Evolutionary conservation across 2,113 vertebrate genomes (phyloP).

Genomic region (Ursus arctos): DNA sequence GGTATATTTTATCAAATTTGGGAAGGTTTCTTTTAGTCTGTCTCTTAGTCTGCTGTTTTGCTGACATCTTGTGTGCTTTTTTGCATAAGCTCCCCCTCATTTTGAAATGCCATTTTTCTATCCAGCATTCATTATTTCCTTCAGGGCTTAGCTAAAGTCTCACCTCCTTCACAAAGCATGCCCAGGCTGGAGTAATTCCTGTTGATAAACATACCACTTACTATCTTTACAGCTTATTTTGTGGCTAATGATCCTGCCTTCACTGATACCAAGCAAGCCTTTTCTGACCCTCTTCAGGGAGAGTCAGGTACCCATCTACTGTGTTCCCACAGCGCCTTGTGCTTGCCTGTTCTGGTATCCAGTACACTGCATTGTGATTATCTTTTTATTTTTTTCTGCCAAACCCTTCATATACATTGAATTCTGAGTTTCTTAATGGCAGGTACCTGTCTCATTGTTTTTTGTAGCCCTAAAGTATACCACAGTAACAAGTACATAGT

Average conservation of each 20-base stretch:
- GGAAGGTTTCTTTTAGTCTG: not conserved
- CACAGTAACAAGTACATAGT: not conserved
- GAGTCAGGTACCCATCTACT: not conserved
- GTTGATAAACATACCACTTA: not conserved
- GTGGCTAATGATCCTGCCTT: not conserved
- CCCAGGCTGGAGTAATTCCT: not conserved
- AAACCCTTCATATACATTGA: not conserved
- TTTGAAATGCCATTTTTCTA: conserved; percentile 1
- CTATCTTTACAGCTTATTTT: not conserved
- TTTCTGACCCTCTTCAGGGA: not conserved
- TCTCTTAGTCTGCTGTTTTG: not conserved
- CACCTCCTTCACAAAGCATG: not conserved
- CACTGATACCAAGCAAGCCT: not conserved
- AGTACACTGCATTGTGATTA: not conserved
- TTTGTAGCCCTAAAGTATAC: not conserved
- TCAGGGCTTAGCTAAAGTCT: conserved; percentile 33
- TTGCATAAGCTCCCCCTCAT: not conserved
- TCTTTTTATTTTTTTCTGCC: not conserved
- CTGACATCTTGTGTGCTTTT: not conserved
- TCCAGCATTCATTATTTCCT: not conserved
- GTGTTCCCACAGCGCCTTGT: not conserved
- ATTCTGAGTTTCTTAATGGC: not conserved
- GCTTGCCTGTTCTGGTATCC: not conserved
- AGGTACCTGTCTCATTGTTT: not conserved
- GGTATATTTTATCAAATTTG: not conserved